Conservation (phyloP, 2,797 vertebrate genomes). For the Emys orbicularis region DNA sequence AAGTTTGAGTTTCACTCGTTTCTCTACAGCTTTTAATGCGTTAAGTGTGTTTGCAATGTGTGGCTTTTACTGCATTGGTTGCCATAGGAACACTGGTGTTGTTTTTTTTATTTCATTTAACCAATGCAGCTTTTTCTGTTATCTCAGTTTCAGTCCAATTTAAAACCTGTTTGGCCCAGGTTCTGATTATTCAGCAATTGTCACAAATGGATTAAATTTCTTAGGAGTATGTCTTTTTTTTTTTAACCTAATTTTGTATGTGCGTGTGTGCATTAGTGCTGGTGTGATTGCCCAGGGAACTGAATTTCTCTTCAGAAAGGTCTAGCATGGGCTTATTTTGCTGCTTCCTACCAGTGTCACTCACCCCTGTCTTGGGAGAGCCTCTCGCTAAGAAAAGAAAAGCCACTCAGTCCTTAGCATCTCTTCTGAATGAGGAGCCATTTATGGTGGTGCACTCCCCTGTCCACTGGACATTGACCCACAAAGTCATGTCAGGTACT, state of each 20-base stretch:
- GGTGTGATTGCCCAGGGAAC: rapidly evolving
- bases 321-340: neutral
- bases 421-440: neutral
- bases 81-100: conserved; percentile 68
- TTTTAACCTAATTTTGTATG: rapidly evolving
- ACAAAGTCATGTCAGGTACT: neutral
- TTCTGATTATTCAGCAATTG: neutral
- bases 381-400: neutral
- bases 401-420: neutral
- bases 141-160: conserved; percentile 32
- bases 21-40: conserved; percentile 25
- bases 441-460: neutral
- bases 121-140: neutral
- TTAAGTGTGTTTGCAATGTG: neutral
- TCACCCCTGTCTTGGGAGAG: rapidly evolving
- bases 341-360: neutral
- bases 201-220: rapidly evolving
- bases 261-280: rapidly evolving
- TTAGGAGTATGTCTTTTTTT: neutral
- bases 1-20: neutral
- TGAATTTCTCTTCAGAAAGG: rapidly evolving
- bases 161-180: neutral
- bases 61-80: conserved; percentile 38
- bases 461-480: neutral
- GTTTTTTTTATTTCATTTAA: conserved; percentile 45